phyloP scores from a whole-genome alignment of 2,888 invertebrate genomes.

The Erpobdella octoculata region DNA sequence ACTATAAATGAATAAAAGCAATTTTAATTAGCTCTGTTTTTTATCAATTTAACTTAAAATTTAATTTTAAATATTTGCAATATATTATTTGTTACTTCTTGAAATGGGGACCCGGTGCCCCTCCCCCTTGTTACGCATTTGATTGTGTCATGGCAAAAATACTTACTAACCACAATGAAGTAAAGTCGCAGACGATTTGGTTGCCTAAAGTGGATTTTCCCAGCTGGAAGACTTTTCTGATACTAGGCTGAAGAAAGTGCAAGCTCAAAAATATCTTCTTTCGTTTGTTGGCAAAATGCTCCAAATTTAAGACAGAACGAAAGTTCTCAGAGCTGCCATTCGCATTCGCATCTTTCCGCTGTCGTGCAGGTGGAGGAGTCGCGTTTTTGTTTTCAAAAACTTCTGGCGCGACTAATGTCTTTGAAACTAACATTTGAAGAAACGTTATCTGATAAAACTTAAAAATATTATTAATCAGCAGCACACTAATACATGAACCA shows the following conservation, averaged over 20 bases:
- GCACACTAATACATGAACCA: no score
- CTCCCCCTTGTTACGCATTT: no score
- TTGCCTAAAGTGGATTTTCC: background rate
- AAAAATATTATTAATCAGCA: background rate
- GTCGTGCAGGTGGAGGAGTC: no score
- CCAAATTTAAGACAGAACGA: background rate
- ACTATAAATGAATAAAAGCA: no score
- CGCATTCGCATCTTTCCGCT: background rate
- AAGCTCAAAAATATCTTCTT: background rate
- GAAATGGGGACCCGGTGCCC: no score
- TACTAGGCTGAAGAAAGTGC: background rate
- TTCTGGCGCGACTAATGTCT: background rate
- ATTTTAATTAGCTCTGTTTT: no score
- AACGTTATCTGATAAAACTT: background rate
- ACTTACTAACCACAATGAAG: background rate
- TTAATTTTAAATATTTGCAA: no score
- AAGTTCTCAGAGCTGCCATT: no score
- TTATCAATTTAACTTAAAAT: no score
- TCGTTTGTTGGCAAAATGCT: background rate
- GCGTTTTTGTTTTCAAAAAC: no score
- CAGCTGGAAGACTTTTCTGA: background rate
- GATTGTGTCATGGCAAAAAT: background rate
- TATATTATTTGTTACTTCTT: no score
- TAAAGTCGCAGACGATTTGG: constrained; percentile 13
- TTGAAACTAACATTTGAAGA: background rate